A percentile compares a stretch with the other conserved stretches of the same genome.
These are phyloP conservation scores for Ardeotis arabs DNA, from an alignment of 2,113 vertebrate genomes.

Conservation along the genomic window DNA sequence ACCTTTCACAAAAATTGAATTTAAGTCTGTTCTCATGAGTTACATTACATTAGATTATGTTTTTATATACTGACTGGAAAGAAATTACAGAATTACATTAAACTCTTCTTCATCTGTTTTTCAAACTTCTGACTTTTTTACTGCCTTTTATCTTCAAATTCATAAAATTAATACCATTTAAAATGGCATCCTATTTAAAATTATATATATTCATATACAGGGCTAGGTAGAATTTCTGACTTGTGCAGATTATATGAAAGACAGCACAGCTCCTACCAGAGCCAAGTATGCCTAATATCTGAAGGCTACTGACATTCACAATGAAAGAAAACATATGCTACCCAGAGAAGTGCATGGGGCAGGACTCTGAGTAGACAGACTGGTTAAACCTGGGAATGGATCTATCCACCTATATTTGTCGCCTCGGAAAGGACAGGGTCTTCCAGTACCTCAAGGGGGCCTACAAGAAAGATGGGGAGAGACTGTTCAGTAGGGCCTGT, in stretches of 20 bases:
- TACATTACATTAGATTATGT: neutral
- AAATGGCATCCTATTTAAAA: neutral
- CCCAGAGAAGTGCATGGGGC: neutral
- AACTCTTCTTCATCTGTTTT: neutral
- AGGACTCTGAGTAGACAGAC: neutral
- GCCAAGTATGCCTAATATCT: neutral
- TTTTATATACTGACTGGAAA: neutral
- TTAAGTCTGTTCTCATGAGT: neutral
- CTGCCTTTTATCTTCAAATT: neutral
- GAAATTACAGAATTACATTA: neutral
- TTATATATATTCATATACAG: neutral
- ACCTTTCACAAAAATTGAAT: neutral
- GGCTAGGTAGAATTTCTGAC: neutral
- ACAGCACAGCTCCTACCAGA: neutral
- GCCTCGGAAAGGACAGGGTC: neutral
- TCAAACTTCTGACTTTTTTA: neutral
- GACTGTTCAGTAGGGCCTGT: too few species aligned
- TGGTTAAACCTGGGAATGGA: neutral
- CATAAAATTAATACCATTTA: neutral
- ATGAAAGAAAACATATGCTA: neutral
- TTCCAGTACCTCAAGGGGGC: too few species aligned
- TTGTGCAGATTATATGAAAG: neutral
- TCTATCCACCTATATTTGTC: neutral
- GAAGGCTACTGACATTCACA: neutral
- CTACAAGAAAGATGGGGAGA: too few species aligned